phyloP scores from a whole-genome alignment of 2,113 vertebrate species.

The Malurus elegans region DNA sequence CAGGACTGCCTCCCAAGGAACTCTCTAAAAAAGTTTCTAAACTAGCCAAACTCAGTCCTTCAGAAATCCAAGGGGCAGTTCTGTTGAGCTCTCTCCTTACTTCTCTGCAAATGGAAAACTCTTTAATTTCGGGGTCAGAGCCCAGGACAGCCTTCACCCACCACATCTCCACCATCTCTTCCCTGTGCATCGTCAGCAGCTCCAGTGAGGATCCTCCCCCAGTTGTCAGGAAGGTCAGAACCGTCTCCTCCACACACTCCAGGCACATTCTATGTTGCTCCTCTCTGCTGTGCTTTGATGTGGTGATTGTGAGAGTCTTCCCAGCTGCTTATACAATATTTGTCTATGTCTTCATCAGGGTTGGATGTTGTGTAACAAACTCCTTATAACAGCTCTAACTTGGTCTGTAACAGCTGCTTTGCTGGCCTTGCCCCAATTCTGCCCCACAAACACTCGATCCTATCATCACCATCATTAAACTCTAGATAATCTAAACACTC shows the following conservation, averaged over 20 bases:
- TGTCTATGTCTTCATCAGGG: neutral
- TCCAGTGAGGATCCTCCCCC: neutral
- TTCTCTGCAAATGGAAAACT: neutral
- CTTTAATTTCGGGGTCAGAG: fast-evolving
- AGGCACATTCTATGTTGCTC: neutral
- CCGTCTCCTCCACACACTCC: neutral
- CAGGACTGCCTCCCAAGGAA: neutral
- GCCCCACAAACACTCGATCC: too few species aligned
- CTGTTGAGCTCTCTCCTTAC: neutral
- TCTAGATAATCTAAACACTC: neutral
- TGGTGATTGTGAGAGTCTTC: neutral
- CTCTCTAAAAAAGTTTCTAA: neutral
- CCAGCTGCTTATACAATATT: neutral
- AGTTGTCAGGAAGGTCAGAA: neutral
- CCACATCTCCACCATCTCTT: neutral
- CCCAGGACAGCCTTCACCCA: neutral
- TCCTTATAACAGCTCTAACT: neutral
- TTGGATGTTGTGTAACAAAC: neutral
- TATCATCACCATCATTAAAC: neutral
- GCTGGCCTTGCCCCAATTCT: neutral
- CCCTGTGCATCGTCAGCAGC: neutral
- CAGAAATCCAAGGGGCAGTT: neutral
- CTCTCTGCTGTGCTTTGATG: neutral
- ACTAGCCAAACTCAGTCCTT: fast-evolving
- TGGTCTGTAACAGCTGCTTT: neutral